Evolutionary conservation across 2,888 invertebrate genomes (phyloP).

Genomic region (Cephus spinipes): DNA sequence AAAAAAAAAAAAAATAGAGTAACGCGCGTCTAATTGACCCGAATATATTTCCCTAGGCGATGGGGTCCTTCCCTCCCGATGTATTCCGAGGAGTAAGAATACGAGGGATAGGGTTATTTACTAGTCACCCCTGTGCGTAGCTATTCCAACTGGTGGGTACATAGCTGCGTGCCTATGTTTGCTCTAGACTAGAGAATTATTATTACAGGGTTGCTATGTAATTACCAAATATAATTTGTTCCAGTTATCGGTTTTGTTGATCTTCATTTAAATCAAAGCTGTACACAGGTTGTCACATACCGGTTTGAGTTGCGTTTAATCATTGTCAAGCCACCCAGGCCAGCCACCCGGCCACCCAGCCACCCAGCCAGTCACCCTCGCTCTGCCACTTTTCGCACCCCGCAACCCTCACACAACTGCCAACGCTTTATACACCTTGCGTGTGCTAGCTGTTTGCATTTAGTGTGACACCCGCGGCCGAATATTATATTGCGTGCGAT

Average conservation of each 20-base stretch:
- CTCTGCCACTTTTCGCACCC: slow-evolving; percentile 10
- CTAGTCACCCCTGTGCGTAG: neutral
- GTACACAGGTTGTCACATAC: slow-evolving; percentile 8
- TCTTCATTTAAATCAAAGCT: slow-evolving; percentile 8
- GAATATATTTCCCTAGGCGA: neutral
- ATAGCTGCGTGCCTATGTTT: neutral
- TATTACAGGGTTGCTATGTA: slow-evolving; percentile 1
- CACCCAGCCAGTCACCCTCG: slow-evolving; percentile 6
- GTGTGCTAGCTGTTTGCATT: slow-evolving; percentile 25
- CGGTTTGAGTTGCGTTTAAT: slow-evolving; percentile 9
- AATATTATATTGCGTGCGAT: slow-evolving; percentile 38
- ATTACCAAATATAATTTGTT: slow-evolving; percentile 9
- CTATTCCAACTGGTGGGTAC: neutral
- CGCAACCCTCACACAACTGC: neutral
- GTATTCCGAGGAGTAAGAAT: neutral
- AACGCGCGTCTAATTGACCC: neutral
- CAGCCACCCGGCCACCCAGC: neutral
- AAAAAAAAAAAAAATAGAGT: neutral
- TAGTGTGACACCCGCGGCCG: slow-evolving; percentile 36
- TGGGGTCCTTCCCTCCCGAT: neutral
- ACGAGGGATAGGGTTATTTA: neutral
- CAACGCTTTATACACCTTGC: slow-evolving; percentile 2
- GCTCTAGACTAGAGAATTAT: neutral
- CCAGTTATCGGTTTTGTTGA: neutral
- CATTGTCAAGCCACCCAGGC: slow-evolving; percentile 2